Conservation (phyloP, 1,140 invertebrate species). For the Cepaea nemoralis region DNA sequence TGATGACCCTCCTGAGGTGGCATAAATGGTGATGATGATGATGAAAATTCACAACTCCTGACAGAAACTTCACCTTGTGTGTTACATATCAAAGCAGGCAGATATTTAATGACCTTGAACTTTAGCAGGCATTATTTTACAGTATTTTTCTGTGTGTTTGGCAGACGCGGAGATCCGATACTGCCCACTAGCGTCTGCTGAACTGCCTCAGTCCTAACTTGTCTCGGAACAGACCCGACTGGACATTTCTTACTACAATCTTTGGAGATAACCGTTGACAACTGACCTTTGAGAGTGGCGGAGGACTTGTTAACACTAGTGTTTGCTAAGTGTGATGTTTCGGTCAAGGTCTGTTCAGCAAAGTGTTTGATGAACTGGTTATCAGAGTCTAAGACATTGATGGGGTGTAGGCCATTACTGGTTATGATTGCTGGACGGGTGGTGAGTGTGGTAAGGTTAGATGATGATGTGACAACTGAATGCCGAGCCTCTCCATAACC, state of each 20-base stretch:
- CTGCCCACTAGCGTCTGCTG: neutral
- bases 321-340: conserved; percentile 14
- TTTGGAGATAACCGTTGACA: conserved; percentile 24
- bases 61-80: too few relatives aligned
- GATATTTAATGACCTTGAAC: too few relatives aligned
- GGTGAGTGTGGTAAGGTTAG: neutral
- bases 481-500: neutral
- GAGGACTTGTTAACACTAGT: neutral
- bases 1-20: too few relatives aligned
- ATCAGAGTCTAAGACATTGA: neutral
- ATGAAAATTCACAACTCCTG: too few relatives aligned
- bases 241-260: conserved; percentile 3
- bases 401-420: neutral
- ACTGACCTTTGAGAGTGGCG: conserved; percentile 31
- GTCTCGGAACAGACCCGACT: neutral
- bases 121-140: too few relatives aligned
- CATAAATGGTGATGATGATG: too few relatives aligned
- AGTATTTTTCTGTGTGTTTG: too few relatives aligned
- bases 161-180: too few relatives aligned
- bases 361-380: neutral
- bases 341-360: conserved; percentile 27
- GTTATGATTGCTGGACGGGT: neutral
- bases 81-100: too few relatives aligned
- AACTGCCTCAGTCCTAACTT: neutral
- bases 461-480: neutral